A percentile compares a stretch with the other conserved stretches of the same genome.
These are phyloP conservation scores for Serrognathus titanus DNA, from an alignment of 2,888 invertebrate species.

Conservation along the genomic window DNA sequence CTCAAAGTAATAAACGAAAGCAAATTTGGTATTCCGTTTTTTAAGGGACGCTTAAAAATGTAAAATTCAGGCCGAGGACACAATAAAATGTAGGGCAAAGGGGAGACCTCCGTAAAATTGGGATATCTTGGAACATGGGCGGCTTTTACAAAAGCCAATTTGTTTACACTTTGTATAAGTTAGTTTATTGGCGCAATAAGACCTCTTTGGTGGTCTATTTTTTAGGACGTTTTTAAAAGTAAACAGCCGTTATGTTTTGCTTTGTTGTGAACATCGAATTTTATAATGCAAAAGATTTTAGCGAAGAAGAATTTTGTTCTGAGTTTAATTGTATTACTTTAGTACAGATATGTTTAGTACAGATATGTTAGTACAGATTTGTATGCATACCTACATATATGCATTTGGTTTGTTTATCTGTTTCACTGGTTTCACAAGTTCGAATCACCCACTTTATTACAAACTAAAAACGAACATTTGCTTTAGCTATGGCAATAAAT, in stretches of 20 bases:
- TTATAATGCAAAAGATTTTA: neutral
- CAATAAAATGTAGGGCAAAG: neutral
- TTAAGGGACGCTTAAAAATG: neutral
- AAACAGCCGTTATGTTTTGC: slow-evolving; percentile 3
- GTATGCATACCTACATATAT: too few relatives aligned
- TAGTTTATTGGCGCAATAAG: slow-evolving; percentile 1
- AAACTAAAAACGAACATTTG: too few relatives aligned
- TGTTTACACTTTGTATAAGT: neutral
- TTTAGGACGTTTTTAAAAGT: neutral
- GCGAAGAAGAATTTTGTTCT: neutral
- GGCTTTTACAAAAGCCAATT: too few relatives aligned
- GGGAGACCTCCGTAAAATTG: neutral
- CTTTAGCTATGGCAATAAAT: too few relatives aligned
- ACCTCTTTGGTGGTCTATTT: slow-evolving; percentile 8
- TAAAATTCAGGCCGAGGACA: slow-evolving; percentile 5
- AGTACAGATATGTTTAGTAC: too few relatives aligned
- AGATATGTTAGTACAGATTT: too few relatives aligned
- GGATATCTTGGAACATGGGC: neutral
- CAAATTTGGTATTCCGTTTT: slow-evolving; percentile 12
- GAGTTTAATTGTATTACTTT: neutral
- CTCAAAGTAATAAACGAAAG: too few relatives aligned
- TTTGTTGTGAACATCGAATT: neutral
- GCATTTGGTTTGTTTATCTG: neutral
- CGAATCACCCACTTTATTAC: too few relatives aligned
- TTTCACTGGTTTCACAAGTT: neutral